phyloP scores from a whole-genome alignment of 2,797 vertebrate species.

The Melanotaenia pygmaea region DNA sequence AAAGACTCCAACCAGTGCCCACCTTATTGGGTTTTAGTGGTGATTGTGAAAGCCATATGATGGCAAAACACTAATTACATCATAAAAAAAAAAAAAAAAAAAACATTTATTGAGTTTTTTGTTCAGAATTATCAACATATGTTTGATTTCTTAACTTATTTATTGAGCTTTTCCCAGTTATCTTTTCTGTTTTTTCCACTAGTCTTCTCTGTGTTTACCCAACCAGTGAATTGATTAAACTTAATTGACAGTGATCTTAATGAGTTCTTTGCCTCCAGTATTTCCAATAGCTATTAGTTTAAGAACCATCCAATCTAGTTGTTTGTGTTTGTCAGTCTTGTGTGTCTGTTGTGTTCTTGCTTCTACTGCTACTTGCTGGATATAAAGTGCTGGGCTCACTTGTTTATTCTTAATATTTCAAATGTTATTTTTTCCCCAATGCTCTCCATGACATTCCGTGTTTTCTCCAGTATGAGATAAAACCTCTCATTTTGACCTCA shows the following conservation, averaged over 20 bases:
- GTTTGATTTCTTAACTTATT: background rate
- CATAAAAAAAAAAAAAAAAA: no score
- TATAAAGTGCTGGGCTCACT: background rate
- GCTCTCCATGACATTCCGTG: background rate
- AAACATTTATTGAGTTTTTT: background rate
- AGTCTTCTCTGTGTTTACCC: background rate
- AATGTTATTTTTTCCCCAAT: background rate
- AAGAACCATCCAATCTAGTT: slow-evolving; percentile 15
- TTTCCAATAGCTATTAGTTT: background rate
- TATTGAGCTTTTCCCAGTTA: background rate
- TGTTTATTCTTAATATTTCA: background rate
- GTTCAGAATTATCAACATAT: background rate
- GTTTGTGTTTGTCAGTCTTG: slow-evolving; percentile 19
- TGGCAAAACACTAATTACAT: background rate
- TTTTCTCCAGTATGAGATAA: background rate
- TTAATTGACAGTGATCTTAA: slow-evolving; percentile 19
- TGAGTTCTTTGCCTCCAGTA: slow-evolving; percentile 9
- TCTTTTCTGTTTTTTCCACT: background rate
- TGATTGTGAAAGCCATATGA: background rate
- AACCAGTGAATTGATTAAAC: background rate
- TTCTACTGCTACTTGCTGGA: slow-evolving; percentile 4
- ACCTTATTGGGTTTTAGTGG: background rate
- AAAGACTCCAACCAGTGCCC: background rate
- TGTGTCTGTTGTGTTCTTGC: slow-evolving; percentile 1
- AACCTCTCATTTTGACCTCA: slow-evolving; percentile 1